Conservation (phyloP, 2,888 invertebrate species). For the Blastobasis lacticolella region DNA sequence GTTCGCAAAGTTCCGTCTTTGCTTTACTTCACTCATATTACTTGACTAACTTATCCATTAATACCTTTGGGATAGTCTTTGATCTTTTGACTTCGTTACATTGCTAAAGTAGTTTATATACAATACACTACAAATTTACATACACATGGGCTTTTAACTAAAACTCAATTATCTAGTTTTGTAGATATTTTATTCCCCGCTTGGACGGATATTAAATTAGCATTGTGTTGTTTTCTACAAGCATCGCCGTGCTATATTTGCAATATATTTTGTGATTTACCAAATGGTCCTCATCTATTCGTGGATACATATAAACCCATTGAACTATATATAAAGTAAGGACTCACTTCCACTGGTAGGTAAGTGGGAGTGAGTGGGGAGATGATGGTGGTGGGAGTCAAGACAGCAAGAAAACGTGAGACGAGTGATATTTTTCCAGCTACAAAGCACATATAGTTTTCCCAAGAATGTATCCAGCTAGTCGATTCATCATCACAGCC, state of each 20-base stretch:
- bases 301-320: too few species aligned
- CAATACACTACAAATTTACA: conserved; percentile 40
- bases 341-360: too few species aligned
- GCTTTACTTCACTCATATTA: too few species aligned
- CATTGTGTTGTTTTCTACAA: conserved; percentile 29
- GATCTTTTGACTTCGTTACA: conserved; percentile 24
- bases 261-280: conserved; percentile 8
- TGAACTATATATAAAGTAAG: too few species aligned
- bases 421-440: too few species aligned
- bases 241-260: conserved; percentile 14
- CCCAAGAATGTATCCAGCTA: too few species aligned
- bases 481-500: too few species aligned
- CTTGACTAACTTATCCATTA: conserved; percentile 15
- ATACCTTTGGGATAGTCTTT: conserved; percentile 32
- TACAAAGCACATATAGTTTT: too few species aligned
- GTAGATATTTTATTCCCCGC: conserved; percentile 37
- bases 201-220: conserved; percentile 59
- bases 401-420: too few species aligned
- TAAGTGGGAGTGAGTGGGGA: too few species aligned
- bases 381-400: too few species aligned
- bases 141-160: conserved; percentile 31
- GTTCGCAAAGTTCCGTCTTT: conserved; percentile 8
- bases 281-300: too few species aligned
- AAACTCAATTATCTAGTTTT: conserved; percentile 19
- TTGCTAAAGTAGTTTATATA: conserved; percentile 22